phyloP scores from a whole-genome alignment of 2,113 vertebrate genomes.

The Uria lomvia region DNA sequence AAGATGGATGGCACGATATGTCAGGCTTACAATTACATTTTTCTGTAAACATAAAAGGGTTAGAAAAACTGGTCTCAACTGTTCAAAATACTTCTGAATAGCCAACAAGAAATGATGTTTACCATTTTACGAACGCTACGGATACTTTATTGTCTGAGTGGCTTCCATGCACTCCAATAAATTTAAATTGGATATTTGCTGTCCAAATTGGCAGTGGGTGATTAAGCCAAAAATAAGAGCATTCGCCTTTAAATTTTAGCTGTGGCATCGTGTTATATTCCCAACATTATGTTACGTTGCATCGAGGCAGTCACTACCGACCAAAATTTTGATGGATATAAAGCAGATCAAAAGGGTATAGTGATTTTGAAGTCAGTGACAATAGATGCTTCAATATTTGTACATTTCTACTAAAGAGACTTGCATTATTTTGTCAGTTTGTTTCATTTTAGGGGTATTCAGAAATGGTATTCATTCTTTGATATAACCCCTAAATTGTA shows the following conservation, averaged over 20 bases:
- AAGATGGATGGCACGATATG: neutral
- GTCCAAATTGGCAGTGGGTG: slow-evolving; percentile 68
- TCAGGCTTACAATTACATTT: slow-evolving; percentile 46
- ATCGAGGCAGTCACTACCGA: slow-evolving; percentile 63
- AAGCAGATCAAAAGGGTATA: slow-evolving; percentile 71
- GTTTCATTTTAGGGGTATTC: slow-evolving; percentile 72
- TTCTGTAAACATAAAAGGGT: slow-evolving; percentile 46
- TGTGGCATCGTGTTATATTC: slow-evolving; percentile 43
- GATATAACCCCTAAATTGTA: slow-evolving; percentile 75
- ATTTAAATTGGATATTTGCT: slow-evolving; percentile 73
- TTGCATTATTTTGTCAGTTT: slow-evolving; percentile 77
- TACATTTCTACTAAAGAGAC: slow-evolving; percentile 67
- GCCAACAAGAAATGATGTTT: slow-evolving; percentile 66
- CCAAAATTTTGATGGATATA: slow-evolving; percentile 74
- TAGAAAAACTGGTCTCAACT: slow-evolving; percentile 44
- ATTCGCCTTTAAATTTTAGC: slow-evolving; percentile 75
- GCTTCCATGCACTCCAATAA: slow-evolving; percentile 67
- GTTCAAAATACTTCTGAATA: slow-evolving; percentile 60
- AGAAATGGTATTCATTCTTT: slow-evolving; percentile 71
- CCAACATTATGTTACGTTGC: slow-evolving; percentile 51
- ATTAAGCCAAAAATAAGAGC: slow-evolving; percentile 71
- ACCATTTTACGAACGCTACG: slow-evolving; percentile 45
- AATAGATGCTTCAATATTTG: slow-evolving; percentile 72
- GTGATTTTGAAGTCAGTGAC: slow-evolving; percentile 71
- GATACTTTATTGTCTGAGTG: slow-evolving; percentile 68